Conservation (phyloP, 1,140 invertebrate genomes). For the Rhopalosiphum padi region DNA sequence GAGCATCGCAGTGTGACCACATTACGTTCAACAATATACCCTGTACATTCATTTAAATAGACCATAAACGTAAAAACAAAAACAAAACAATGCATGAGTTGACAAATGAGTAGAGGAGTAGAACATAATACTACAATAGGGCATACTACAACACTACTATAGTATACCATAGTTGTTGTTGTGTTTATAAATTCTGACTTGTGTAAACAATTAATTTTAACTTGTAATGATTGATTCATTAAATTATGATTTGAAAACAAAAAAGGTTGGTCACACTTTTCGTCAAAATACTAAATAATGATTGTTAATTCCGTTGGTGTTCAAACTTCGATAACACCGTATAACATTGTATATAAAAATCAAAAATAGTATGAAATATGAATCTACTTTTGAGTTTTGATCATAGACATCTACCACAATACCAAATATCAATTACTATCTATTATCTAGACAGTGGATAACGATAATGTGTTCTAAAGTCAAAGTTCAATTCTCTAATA, state of each 20-base stretch:
- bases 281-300: neutral
- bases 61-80: neutral
- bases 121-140: neutral
- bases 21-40: neutral
- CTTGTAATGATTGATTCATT: neutral
- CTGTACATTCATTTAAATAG: too few species aligned
- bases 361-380: too few species aligned
- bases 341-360: too few species aligned
- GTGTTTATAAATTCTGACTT: neutral
- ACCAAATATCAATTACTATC: too few species aligned
- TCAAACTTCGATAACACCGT: neutral
- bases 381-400: too few species aligned
- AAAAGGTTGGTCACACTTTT: conserved; percentile 41
- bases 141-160: too few species aligned
- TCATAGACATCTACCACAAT: too few species aligned
- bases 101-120: too few species aligned
- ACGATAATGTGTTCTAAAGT: too few species aligned
- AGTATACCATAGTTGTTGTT: neutral
- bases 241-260: neutral
- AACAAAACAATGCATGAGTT: neutral
- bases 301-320: conserved; percentile 38
- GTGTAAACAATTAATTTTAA: neutral
- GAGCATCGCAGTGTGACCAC: conserved; percentile 21
- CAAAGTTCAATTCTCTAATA: too few species aligned
- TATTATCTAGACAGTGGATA: too few species aligned